Conservation (phyloP, 2,797 vertebrate genomes). For the Neosalanx taihuensis region DNA sequence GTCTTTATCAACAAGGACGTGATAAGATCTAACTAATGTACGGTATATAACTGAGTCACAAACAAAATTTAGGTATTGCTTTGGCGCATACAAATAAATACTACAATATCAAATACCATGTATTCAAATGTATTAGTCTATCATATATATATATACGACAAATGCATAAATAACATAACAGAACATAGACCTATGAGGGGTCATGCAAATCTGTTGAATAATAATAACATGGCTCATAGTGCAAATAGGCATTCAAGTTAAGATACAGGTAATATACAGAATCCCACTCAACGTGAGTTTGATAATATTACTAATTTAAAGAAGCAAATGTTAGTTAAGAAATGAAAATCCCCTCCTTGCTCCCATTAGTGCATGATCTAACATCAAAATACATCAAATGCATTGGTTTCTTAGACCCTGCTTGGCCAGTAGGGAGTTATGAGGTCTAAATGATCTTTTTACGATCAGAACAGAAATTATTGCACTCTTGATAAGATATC, state of each 20-base stretch:
- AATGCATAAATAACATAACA: neutral
- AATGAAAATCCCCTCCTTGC: neutral
- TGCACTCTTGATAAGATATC: neutral
- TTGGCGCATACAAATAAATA: neutral
- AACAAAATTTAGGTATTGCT: neutral
- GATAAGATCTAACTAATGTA: neutral
- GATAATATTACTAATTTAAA: neutral
- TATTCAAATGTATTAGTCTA: neutral
- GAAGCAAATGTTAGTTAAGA: neutral
- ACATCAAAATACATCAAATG: neutral
- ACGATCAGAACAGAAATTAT: neutral
- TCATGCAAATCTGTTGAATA: neutral
- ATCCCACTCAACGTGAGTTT: neutral
- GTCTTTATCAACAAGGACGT: neutral
- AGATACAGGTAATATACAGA: neutral
- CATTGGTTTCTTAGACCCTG: neutral
- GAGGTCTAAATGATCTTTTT: neutral
- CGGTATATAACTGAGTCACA: neutral
- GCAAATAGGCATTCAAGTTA: neutral
- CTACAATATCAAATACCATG: neutral
- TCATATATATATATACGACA: constrained; percentile 6
- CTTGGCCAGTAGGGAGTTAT: neutral
- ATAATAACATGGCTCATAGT: neutral
- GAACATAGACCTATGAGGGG: neutral
- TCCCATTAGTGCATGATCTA: neutral